These are phyloP conservation scores for Zelleria hepariella DNA, from an alignment of 2,888 invertebrate species.

Conservation along the genomic window DNA sequence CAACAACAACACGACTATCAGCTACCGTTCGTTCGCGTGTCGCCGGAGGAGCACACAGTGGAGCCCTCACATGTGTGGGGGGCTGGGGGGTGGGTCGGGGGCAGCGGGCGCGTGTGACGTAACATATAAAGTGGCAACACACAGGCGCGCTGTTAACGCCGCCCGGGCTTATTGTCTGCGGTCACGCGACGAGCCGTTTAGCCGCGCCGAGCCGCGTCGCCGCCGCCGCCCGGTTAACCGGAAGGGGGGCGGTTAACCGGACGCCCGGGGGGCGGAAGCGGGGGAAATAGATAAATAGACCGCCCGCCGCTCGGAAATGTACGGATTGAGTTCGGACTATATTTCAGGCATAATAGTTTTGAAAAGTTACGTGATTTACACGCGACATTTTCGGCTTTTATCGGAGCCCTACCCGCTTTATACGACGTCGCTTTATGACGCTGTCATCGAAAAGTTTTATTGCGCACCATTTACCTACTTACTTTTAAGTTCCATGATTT, in stretches of 20 bases:
- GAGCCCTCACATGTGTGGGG: slow-evolving; percentile 16
- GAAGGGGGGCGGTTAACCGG: slow-evolving; percentile 72
- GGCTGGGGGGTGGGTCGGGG: slow-evolving; percentile 17
- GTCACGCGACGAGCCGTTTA: slow-evolving; percentile 73
- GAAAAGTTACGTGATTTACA: slow-evolving; percentile 69
- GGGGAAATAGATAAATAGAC: slow-evolving; percentile 73
- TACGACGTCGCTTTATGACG: slow-evolving; percentile 52
- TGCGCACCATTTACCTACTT: slow-evolving; percentile 43
- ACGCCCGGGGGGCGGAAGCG: slow-evolving; percentile 68
- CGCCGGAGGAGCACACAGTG: slow-evolving; percentile 7
- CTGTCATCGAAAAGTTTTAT: slow-evolving; percentile 55
- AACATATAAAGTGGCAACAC: slow-evolving; percentile 71
- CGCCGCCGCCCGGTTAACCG: slow-evolving; percentile 59
- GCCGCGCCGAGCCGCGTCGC: slow-evolving; percentile 45
- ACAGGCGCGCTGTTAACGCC: slow-evolving; percentile 71
- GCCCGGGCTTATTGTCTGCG: slow-evolving; percentile 72
- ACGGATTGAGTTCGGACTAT: slow-evolving; percentile 71
- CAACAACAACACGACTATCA: slow-evolving; percentile 49
- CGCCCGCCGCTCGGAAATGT: slow-evolving; percentile 70
- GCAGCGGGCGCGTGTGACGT: slow-evolving; percentile 36
- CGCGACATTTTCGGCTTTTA: slow-evolving; percentile 64
- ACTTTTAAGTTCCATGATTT: slow-evolving; percentile 38
- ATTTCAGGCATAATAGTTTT: slow-evolving; percentile 71
- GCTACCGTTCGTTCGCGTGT: slow-evolving; percentile 27
- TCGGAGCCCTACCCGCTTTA: slow-evolving; percentile 42